Conservation (phyloP, 2,797 vertebrate species). For the Acanthurus leucopareius region DNA sequence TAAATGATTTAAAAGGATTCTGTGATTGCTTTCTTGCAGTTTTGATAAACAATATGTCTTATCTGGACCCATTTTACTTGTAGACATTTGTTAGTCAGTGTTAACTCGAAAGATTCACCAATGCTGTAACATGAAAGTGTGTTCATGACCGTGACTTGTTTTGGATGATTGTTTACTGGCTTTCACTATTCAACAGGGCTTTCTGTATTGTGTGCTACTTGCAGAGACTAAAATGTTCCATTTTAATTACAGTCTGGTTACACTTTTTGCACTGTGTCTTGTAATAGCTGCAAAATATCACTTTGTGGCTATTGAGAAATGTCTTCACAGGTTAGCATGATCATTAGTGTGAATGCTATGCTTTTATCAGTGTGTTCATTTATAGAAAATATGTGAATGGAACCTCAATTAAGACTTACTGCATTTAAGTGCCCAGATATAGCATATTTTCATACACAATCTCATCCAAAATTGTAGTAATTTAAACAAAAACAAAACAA, state of each 20-base stretch:
- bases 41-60: constrained; percentile 34
- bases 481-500: constrained; percentile 19
- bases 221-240: constrained; percentile 26
- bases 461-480: constrained; percentile 2
- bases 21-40: constrained; percentile 8
- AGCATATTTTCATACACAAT: constrained; percentile 18
- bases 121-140: constrained; percentile 64
- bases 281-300: constrained; percentile 18
- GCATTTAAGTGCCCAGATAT: constrained; percentile 35
- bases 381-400: constrained; percentile 1
- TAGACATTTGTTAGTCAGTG: constrained; percentile 31
- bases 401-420: constrained; percentile 10
- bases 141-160: constrained; percentile 74
- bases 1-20: constrained; percentile 22
- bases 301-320: constrained; percentile 9
- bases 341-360: constrained; percentile 15
- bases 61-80: constrained; percentile 35
- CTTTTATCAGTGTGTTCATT: constrained; percentile 13
- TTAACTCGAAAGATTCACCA: constrained; percentile 64
- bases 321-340: constrained; percentile 18
- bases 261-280: constrained; percentile 15
- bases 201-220: constrained; percentile 59
- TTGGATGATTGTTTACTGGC: constrained; percentile 75
- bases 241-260: constrained; percentile 14
- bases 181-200: constrained; percentile 53